phyloP scores from a whole-genome alignment of 2,113 vertebrate species.

The Notothenia rossii region DNA sequence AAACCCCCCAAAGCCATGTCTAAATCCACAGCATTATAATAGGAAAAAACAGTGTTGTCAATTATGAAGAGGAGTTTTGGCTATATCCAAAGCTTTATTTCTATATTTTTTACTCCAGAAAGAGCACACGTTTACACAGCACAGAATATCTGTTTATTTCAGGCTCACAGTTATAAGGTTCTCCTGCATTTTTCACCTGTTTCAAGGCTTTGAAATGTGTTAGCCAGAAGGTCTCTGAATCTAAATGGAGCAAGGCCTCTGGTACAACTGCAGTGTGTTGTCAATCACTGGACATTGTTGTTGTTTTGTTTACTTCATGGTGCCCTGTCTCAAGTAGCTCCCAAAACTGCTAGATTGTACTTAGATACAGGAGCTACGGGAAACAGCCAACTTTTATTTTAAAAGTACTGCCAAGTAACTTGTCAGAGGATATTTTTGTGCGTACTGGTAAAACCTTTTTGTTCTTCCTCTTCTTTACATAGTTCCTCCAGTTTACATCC shows the following conservation, averaged over 20 bases:
- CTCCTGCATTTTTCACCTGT: conserved; percentile 6
- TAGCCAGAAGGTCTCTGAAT: neutral
- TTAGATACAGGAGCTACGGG: neutral
- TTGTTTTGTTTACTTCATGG: conserved; percentile 24
- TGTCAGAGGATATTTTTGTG: conserved; percentile 11
- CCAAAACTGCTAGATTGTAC: neutral
- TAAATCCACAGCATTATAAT: neutral
- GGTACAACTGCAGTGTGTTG: neutral
- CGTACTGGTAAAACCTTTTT: neutral
- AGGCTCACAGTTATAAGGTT: neutral
- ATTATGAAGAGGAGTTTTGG: neutral
- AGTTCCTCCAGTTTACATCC: conserved; percentile 31
- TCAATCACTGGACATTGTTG: conserved; percentile 34
- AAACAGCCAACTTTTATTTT: conserved; percentile 1
- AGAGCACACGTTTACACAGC: conserved; percentile 43
- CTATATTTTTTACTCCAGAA: conserved; percentile 2
- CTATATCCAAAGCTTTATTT: neutral
- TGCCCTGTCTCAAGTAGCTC: conserved; percentile 18
- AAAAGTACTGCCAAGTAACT: conserved; percentile 21
- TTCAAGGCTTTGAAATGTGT: conserved; percentile 10
- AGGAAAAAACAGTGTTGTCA: neutral
- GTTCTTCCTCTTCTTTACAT: conserved; percentile 14
- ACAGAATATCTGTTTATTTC: neutral
- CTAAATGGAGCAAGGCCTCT: neutral
- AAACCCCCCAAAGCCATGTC: conserved; percentile 52